Evolutionary conservation across 2,113 vertebrate species (phyloP), one percentile per base, ranked within the genome.

Genomic region (Brevimyrus niger): DNA sequence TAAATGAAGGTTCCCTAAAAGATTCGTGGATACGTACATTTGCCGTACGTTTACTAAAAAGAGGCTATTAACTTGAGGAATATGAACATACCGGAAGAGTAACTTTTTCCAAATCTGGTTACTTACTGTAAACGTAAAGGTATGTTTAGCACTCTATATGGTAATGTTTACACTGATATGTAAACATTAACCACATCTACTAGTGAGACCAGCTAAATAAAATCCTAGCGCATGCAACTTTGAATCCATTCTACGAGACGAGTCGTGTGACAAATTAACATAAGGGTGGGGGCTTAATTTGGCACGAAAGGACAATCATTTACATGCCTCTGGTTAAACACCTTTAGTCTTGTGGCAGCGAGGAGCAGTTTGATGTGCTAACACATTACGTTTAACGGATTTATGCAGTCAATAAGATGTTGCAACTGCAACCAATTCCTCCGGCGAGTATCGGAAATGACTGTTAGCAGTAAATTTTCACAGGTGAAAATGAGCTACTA

Each of bases 401-500:
- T 90, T 91, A 91, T 90, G 89, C 44, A 42, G 55, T 86, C 53
- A 91, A 87, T 89, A 90, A 89, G 82, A 80, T 47, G 9, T 61
- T 82, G 65, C 80, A 55, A 90, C 50, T 58, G 91, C 89, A 90
- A 90, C 87, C 83, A 88, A 3, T 73, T 80, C 73, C 85, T 82
- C 50, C 87, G 85, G 27, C 55, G 31, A 82, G 65, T 27, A 23
- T 84, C n/a, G 85, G 21, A 61, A 83, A 86, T 86, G 51, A 50
- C n/a, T 31, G 55, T 19, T 35, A 17, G 83, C 83, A 50, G 31
- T 89, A 89, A 87, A 89, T 89, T 83, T 35, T 82, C 76, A 55
- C 11, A 89, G 73, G 73, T 51, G 69, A 89, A 53, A 55, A 80
- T 53, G 47, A 53, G 47, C 47, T 55, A 65, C 35, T 51, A 53